Percentiles rank a stretch among this genome's conserved stretches.
phyloP scores from a whole-genome alignment of 2,888 invertebrate species.

The Chironomus tentans region DNA sequence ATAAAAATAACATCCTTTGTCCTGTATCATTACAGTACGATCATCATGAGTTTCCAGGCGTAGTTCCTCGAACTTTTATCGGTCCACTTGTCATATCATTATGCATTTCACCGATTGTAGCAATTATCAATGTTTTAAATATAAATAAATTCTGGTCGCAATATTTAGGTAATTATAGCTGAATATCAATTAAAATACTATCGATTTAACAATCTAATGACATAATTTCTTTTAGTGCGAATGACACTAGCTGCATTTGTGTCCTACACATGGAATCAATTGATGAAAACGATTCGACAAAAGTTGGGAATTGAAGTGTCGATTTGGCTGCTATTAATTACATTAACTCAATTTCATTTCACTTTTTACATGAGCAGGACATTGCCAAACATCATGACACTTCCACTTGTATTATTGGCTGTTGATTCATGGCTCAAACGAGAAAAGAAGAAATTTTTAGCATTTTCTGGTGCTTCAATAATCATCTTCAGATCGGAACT shows the following conservation, averaged over 20 bases:
- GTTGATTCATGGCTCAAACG: constrained; percentile 76
- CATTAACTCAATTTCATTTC: constrained; percentile 93
- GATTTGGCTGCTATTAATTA: constrained; percentile 74
- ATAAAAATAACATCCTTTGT: constrained; percentile 25
- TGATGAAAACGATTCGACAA: constrained; percentile 63
- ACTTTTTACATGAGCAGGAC: constrained; percentile 93
- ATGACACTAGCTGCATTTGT: constrained; percentile 68
- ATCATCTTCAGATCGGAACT: constrained; percentile 87
- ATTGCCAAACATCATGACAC: constrained; percentile 88
- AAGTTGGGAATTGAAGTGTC: constrained; percentile 70
- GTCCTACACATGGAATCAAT: constrained; percentile 60
- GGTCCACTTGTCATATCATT: constrained; percentile 78
- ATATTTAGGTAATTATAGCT: constrained; percentile 62
- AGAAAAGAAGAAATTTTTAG: constrained; percentile 63
- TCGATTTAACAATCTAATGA: background rate
- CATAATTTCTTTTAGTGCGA: constrained; percentile 57
- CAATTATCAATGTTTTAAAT: constrained; percentile 55
- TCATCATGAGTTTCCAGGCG: constrained; percentile 94
- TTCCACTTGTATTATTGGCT: constrained; percentile 84
- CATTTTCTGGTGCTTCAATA: constrained; percentile 77
- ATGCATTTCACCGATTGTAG: constrained; percentile 66
- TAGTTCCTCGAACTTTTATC: constrained; percentile 93
- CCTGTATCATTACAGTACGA: constrained; percentile 84
- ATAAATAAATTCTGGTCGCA: constrained; percentile 81
- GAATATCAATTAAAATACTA: background rate